phyloP scores from a whole-genome alignment of 2,888 invertebrate species.

The Caenorhabditis sp. region DNA sequence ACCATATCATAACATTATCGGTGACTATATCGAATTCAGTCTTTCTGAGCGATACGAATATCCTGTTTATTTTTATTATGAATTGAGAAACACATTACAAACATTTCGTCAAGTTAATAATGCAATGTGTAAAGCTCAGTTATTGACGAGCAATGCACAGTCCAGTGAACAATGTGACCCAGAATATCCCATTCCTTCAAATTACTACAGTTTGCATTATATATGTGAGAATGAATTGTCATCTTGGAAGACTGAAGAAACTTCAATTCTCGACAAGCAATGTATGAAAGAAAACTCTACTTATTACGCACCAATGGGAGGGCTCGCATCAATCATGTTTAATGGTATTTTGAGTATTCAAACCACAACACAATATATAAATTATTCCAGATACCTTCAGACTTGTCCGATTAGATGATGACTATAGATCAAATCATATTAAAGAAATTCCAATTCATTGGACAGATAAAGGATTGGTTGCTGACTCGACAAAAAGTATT shows the following conservation, averaged over 20 bases:
- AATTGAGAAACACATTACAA: slow-evolving; percentile 13
- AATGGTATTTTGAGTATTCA: slow-evolving; percentile 22
- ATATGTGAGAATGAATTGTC: slow-evolving; percentile 8
- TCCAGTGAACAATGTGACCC: slow-evolving; percentile 12
- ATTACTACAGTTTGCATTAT: slow-evolving; percentile 13
- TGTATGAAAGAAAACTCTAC: neutral
- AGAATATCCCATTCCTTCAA: neutral
- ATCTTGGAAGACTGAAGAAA: neutral
- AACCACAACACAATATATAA: no score
- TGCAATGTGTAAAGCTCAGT: slow-evolving; percentile 18
- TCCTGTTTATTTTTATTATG: slow-evolving; percentile 36
- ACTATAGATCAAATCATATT: neutral
- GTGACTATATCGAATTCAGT: slow-evolving; percentile 7
- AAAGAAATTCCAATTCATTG: slow-evolving; percentile 7
- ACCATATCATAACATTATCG: slow-evolving; percentile 12
- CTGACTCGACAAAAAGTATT: slow-evolving; percentile 4
- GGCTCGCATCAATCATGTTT: slow-evolving; percentile 18
- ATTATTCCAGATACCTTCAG: neutral
- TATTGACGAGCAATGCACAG: neutral
- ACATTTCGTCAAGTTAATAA: slow-evolving; percentile 17
- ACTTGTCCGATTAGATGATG: neutral
- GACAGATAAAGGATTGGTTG: slow-evolving; percentile 26
- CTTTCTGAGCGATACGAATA: neutral
- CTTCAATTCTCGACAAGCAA: neutral
- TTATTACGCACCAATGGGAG: slow-evolving; percentile 31